Base-by-base conservation (phyloP, 2,113 vertebrate species). In the Pelecanus crispus region DNA sequence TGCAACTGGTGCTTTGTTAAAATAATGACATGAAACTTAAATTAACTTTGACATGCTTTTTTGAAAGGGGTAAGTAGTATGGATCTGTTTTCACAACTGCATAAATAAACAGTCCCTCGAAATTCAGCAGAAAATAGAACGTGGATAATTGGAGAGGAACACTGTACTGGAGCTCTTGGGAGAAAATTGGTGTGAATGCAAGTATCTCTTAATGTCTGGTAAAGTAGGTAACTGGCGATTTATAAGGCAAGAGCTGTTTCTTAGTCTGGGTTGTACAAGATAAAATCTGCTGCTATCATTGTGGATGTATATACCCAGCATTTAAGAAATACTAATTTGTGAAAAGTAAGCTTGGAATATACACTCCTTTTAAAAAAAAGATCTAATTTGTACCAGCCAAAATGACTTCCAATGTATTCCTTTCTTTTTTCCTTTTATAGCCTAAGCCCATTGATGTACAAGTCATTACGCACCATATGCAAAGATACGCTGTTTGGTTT, bases 381-480 rank as follows among this genome's bases (percentile, higher is more conserved):
- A 9, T 36, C 3, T n/a, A 11, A 1, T 52, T 56, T 45, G 89
- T 77, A 44, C 6, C 22, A 73, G 50, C 19, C 38, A 24, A 72
- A 55, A 9, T 47, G 31, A 65, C 22, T 88, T 65, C 3, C 63
- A 10, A 70, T 79, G 7, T 86, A 62, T 74, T 81, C 1, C 19
- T 81, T 47, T 47, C 95, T 59, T 10, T 90, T 10, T 91, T n/a
- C 25, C 58, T 79, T 91, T 67, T 80, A 20, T 92, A 99, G 99
- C 99, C 99, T 19, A 99, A 99, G 97, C 99, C 99, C 80, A 99
- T 99, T 77, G 99, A 99, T 74, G 99, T 99, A 53, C 99, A 99
- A 94, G 99, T 99, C 73, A 98, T 99, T 86, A 99, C 99, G 47
- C 99, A 99, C 96, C 99, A 99, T 94, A 99, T 99, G 99, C 99